phyloP scores from a whole-genome alignment of 1,140 invertebrate genomes.

The Limonius californicus region DNA sequence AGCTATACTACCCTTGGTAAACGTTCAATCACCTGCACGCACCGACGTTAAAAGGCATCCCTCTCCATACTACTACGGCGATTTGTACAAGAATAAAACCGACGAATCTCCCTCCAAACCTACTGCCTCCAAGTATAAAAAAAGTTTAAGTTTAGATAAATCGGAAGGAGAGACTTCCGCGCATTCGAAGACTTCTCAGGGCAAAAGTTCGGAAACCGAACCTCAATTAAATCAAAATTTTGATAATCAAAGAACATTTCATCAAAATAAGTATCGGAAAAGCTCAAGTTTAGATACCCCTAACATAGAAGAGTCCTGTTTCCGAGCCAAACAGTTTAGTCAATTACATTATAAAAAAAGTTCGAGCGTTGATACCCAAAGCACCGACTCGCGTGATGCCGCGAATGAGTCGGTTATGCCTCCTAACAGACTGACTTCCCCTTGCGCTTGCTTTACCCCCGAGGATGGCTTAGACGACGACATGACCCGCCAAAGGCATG shows the following conservation, averaged over 20 bases:
- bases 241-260: conserved; percentile 26
- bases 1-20: conserved; percentile 40
- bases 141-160: conserved; percentile 13
- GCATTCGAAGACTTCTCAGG: conserved; percentile 12
- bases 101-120: conserved; percentile 34
- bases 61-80: conserved; percentile 75
- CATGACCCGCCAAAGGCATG: conserved; percentile 68
- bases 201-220: conserved; percentile 8
- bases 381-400: conserved; percentile 45
- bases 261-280: conserved; percentile 45
- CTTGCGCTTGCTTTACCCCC: conserved; percentile 42
- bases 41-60: conserved; percentile 59
- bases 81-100: conserved; percentile 59
- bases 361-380: conserved; percentile 64
- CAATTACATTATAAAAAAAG: conserved; percentile 53
- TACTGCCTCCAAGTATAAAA: background rate
- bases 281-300: conserved; percentile 32
- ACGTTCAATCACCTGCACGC: conserved; percentile 47
- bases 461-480: conserved; percentile 47
- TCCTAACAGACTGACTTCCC: conserved; percentile 49
- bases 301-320: conserved; percentile 24
- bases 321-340: conserved; percentile 26
- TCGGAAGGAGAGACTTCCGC: background rate
- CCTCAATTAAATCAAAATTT: conserved; percentile 19
- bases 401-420: conserved; percentile 44